Evolutionary conservation across 2,797 vertebrate species (phyloP).

Genomic region (Lemur catta): DNA sequence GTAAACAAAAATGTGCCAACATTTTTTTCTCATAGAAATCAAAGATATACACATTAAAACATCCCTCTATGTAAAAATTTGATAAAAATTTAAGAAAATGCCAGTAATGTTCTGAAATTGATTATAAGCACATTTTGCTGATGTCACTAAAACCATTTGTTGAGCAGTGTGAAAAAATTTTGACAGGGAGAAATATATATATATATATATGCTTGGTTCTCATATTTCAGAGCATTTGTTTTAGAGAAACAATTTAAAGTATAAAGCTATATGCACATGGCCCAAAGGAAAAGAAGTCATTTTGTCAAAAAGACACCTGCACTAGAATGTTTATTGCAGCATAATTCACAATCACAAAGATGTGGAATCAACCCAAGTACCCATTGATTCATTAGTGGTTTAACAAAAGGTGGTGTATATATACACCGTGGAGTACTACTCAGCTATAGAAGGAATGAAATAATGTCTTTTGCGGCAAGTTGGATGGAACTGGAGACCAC

Average conservation of each 20-base stretch:
- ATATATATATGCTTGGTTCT: background rate
- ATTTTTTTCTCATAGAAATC: constrained; percentile 31
- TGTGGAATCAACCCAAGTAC: background rate
- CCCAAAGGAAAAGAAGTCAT: background rate
- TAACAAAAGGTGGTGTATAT: background rate
- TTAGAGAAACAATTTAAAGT: background rate
- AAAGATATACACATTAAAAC: background rate
- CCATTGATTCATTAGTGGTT: background rate
- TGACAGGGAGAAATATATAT: background rate
- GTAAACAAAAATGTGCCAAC: background rate
- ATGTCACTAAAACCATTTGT: background rate
- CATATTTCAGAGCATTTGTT: constrained; percentile 10
- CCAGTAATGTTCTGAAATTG: background rate
- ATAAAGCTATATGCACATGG: background rate
- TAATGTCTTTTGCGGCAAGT: background rate
- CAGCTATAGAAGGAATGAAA: background rate
- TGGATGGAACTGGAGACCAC: background rate
- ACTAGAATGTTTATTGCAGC: background rate
- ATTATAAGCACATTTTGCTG: background rate
- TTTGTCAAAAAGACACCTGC: background rate
- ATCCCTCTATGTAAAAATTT: constrained; percentile 14
- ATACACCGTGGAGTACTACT: background rate
- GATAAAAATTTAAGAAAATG: constrained; percentile 3
- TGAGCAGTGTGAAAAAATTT: background rate
- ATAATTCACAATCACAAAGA: background rate